phyloP scores from a whole-genome alignment of 2,888 invertebrate genomes.

The Tachina lurida region DNA sequence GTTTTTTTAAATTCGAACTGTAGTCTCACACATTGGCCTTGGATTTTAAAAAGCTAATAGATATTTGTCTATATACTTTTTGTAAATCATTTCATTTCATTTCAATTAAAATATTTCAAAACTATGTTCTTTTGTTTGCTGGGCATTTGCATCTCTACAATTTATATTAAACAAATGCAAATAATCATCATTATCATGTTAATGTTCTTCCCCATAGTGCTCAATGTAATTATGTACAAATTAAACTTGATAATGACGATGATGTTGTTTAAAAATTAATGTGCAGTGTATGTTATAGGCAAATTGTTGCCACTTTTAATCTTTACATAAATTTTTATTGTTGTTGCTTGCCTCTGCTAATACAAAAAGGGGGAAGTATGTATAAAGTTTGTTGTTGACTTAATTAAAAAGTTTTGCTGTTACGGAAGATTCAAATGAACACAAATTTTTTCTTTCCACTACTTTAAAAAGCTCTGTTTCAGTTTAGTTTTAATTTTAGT shows the following conservation, averaged over 20 bases:
- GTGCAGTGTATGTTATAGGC: constrained; percentile 11
- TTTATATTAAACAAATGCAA: background rate
- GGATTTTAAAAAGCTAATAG: too few species aligned
- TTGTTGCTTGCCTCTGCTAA: constrained; percentile 27
- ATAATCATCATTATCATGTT: constrained; percentile 25
- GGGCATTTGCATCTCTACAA: too few species aligned
- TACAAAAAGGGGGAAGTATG: constrained; percentile 41
- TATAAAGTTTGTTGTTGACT: constrained; percentile 67
- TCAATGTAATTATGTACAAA: constrained; percentile 38
- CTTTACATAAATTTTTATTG: constrained; percentile 20
- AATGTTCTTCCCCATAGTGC: constrained; percentile 37
- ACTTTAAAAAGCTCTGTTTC: background rate
- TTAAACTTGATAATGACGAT: constrained; percentile 37
- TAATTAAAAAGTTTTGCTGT: constrained; percentile 70
- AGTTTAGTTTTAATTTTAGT: constrained; percentile 29
- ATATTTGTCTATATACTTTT: too few species aligned
- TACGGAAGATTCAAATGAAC: constrained; percentile 56
- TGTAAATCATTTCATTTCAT: too few species aligned
- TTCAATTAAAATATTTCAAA: too few species aligned
- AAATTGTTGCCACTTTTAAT: constrained; percentile 40
- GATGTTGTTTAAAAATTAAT: constrained; percentile 37
- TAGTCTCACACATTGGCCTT: too few species aligned
- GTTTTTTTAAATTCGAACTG: too few species aligned
- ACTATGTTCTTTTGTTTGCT: too few species aligned
- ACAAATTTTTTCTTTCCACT: constrained; percentile 37